Base-by-base conservation (phyloP, 2,797 vertebrate genomes). In the Thaleichthys pacificus region DNA sequence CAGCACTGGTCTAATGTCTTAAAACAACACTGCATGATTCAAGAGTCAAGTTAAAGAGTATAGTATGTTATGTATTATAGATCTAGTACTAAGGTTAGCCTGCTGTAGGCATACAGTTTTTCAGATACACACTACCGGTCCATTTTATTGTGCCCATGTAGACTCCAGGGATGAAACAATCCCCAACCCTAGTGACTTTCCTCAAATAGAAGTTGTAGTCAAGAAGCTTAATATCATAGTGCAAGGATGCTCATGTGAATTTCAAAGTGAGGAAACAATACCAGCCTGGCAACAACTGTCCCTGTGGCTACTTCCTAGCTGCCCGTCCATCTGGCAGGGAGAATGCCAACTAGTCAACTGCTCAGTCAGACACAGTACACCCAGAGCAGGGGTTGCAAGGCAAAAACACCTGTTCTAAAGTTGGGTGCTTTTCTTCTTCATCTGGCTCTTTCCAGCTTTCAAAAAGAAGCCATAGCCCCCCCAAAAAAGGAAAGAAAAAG, bases 241-340 rank as follows among this genome's bases (percentile, higher is more conserved):
- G 71, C 64, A 64, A 80, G 80, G 71, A 65, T 58, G 32, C 38
- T 65, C 68, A 54, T 85, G 72, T 71, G 68, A 84, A 80, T 74
- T 75, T 65, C 67, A 28, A 60, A 58, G 56, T 54, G 75, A 69
- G 61, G 74, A 74, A 78, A 62, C 82, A 85, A 80, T 76, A 35
- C 67, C 84, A 75, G 70, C 64, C 75, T 80, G 82, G 82, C 87
- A 85, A 86, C 84, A 87, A 85, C 84, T 71, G 79, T 80, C 82
- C 77, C 61, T 38, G 60, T 56, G 47, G 61, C 61, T 64, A 71
- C 76, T 61, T 76, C 66, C 64, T 57, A 68, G 51, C 17, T 5
- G 9, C n/a, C 12, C 32, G 7, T 17, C 30, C 6, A 56, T 57
- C 26, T 22, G 19, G 17, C 28, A 12, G 14, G 6, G 30, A 30